Evolutionary conservation across 2,113 vertebrate species (phyloP).

Genomic region (Gobio gobio): DNA sequence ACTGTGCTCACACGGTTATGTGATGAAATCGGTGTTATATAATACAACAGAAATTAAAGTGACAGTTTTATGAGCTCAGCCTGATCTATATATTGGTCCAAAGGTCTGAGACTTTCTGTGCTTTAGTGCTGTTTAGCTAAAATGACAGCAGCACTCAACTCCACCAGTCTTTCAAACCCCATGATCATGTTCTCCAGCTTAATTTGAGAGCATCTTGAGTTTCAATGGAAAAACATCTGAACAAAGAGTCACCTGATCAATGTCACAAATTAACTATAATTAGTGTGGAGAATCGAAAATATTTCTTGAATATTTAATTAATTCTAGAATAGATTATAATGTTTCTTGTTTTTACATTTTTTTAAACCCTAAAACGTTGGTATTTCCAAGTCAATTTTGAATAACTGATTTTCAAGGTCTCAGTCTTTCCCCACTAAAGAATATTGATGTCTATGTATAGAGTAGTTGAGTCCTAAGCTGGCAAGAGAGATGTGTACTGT

Average conservation of each 20-base stretch:
- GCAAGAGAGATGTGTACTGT: neutral
- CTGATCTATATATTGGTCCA: neutral
- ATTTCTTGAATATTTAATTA: neutral
- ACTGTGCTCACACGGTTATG: neutral
- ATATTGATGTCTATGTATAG: neutral
- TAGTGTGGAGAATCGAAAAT: neutral
- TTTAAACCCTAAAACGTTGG: no score
- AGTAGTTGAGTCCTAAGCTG: neutral
- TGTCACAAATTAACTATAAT: neutral
- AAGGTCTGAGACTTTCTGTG: neutral
- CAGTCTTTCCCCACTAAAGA: no score
- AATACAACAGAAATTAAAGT: neutral
- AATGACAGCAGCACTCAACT: neutral
- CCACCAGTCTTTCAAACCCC: neutral
- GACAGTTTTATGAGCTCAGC: neutral
- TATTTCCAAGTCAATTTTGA: no score
- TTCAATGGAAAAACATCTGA: neutral
- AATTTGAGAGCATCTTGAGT: neutral
- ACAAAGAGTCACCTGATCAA: neutral
- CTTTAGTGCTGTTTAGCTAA: no score
- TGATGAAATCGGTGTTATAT: constrained; percentile 2
- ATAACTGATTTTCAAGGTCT: no score
- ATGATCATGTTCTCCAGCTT: neutral
- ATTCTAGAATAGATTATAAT: neutral
- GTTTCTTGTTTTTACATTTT: neutral